phyloP scores from a whole-genome alignment of 2,113 vertebrate genomes.

The Sylvia atricapilla region DNA sequence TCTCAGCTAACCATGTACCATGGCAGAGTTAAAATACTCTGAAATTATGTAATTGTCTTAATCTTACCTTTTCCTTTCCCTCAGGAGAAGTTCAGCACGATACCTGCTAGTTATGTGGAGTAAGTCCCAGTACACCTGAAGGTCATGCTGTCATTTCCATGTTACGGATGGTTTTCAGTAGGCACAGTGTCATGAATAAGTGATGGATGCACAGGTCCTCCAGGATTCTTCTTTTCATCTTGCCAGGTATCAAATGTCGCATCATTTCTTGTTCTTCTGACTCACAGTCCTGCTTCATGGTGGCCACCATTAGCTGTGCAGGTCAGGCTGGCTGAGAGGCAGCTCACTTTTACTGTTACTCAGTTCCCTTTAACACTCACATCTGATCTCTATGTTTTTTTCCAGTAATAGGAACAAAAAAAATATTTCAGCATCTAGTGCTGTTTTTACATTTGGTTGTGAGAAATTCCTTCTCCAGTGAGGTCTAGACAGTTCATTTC shows the following conservation, averaged over 20 bases:
- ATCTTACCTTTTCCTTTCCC: conserved; percentile 43
- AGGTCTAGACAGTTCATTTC: background rate
- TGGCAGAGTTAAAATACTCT: background rate
- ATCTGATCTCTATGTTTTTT: background rate
- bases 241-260: background rate
- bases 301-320: background rate
- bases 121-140: background rate
- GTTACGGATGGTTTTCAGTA: background rate
- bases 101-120: background rate
- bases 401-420: background rate
- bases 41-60: background rate
- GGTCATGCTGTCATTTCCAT: background rate
- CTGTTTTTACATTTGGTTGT: background rate
- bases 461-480: background rate
- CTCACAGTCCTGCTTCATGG: background rate
- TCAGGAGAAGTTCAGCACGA: background rate
- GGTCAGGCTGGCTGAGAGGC: background rate
- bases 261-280: background rate
- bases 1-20: background rate
- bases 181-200: background rate
- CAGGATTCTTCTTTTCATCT: background rate
- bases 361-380: background rate
- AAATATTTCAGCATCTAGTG: background rate
- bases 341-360: background rate
- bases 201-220: background rate